phyloP scores from a whole-genome alignment of 2,113 vertebrate genomes.

The Argyrosomus japonicus region DNA sequence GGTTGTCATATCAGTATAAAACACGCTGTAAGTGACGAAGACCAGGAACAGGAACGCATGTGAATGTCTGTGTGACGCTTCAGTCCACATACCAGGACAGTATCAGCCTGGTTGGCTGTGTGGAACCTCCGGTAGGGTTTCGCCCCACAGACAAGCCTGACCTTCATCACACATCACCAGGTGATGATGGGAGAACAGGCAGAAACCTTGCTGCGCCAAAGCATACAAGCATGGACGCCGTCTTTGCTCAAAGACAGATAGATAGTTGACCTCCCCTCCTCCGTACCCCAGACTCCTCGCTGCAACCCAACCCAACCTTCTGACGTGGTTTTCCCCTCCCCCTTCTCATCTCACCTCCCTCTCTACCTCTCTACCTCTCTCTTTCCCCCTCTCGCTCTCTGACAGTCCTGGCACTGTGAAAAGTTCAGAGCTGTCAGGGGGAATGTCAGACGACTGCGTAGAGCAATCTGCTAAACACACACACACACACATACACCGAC shows the following conservation, averaged over 20 bases:
- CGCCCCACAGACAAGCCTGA: constrained; percentile 77
- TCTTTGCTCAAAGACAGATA: constrained; percentile 44
- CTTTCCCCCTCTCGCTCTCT: constrained; percentile 56
- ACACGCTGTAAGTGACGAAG: constrained; percentile 2
- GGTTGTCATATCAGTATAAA: constrained; percentile 11
- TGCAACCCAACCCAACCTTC: constrained; percentile 70
- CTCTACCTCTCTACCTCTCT: constrained; percentile 13
- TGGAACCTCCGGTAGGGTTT: constrained; percentile 68
- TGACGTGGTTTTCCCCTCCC: constrained; percentile 80
- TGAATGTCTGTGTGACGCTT: constrained; percentile 43
- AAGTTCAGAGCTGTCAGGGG: constrained; percentile 97
- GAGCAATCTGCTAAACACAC: constrained; percentile 82
- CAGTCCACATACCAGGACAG: constrained; percentile 35
- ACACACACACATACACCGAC: constrained; percentile 52
- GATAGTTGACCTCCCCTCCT: constrained; percentile 32
- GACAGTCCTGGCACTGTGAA: constrained; percentile 88
- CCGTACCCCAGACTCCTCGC: background rate
- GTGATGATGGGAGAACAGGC: constrained; percentile 86
- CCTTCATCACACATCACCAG: constrained; percentile 90
- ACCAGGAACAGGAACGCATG: constrained; percentile 22
- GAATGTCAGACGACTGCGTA: constrained; percentile 87
- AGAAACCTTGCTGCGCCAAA: constrained; percentile 69
- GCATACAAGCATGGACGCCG: constrained; percentile 57
- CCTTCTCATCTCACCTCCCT: constrained; percentile 55
- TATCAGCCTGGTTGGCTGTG: constrained; percentile 48